Evolutionary conservation across 2,797 vertebrate genomes (phyloP), one percentile per base, ranked within the genome.

Genomic region (Buceros bicornis): DNA sequence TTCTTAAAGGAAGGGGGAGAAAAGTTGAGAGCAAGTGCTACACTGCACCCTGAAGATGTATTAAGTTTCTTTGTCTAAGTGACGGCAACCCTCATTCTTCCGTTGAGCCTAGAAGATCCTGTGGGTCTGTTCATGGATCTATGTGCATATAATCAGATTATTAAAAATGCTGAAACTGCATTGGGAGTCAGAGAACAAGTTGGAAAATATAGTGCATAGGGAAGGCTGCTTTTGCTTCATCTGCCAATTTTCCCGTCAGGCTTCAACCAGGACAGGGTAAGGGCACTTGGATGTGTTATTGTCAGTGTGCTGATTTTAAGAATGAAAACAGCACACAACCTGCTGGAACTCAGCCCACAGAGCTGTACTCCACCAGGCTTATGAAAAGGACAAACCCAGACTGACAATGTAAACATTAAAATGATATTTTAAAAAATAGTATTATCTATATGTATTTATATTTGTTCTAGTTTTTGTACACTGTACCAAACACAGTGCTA

Each of bases 241-340:
- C 70, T 71, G 51, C 47, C 29, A 24, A 22, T 51, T 70, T 86
- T 80, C 17, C 24, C 61, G 47, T 37, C 43, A 77, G n/a, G 11
- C 10, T 40, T 66, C 35, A 16, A 43, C 6, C 16, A 50, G 42
- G 14, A n/a, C 25, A 77, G 29, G 10, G 22, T 50, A 61, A 69
- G 7, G 31, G 37, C 16, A 51, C 31, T 66, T 51, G 45, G 11
- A 14, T n/a, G 8, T 33, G 6, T 20, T 69, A 29, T 8, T 53
- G 35, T 11, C 22, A 29, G 29, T 16, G 13, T 37, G 31, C 60
- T 31, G 83, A 33, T 40, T 67, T 76, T 62, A 25, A 45, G 28
- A 82, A n/a, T 7, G 8, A 66, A 80, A 45, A 13, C 12, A 66
- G 29, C 4, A 16, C 0, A 0, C 1, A 1, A 35, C 13, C 3